These are phyloP conservation scores for Drosophila atripex DNA, from an alignment of 2,888 invertebrate genomes.

Conservation along the genomic window DNA sequence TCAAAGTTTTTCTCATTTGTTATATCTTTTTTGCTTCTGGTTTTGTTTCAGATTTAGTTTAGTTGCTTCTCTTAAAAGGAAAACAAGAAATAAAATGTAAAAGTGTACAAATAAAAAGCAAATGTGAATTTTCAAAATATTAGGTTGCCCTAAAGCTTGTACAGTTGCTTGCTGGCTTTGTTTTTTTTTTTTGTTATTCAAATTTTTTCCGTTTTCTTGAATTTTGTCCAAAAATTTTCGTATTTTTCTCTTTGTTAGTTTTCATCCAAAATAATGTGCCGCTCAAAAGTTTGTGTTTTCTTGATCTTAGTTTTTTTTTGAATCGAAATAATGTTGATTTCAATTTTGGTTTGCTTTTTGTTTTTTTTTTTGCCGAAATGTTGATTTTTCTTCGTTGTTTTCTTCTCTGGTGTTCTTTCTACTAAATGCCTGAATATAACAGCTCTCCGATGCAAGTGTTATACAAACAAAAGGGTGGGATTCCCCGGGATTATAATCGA, in stretches of 20 bases:
- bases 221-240: conserved; percentile 40
- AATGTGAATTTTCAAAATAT: conserved; percentile 40
- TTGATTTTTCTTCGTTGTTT: conserved; percentile 47
- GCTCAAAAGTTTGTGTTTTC: conserved; percentile 31
- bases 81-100: not conserved
- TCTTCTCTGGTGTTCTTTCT: conserved; percentile 5
- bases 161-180: conserved; percentile 33
- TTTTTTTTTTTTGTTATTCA: not conserved
- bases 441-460: conserved; percentile 64
- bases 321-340: conserved; percentile 43
- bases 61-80: conserved; percentile 5
- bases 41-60: conserved; percentile 14
- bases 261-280: conserved; percentile 37
- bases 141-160: conserved; percentile 49
- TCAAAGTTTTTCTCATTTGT: conserved; percentile 34
- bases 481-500: conserved; percentile 7
- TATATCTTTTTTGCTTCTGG: conserved; percentile 25
- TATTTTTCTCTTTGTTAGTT: conserved; percentile 3
- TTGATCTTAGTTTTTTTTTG: conserved; percentile 17
- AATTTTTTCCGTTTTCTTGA: conserved; percentile 17
- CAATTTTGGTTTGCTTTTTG: conserved; percentile 23
- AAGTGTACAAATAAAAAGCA: conserved; percentile 11
- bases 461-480: conserved; percentile 57
- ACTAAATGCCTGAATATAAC: conserved; percentile 54
- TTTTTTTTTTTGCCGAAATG: conserved; percentile 63